These are phyloP conservation scores for Musca domestica DNA, from an alignment of 1,140 invertebrate species.

Conservation along the genomic window DNA sequence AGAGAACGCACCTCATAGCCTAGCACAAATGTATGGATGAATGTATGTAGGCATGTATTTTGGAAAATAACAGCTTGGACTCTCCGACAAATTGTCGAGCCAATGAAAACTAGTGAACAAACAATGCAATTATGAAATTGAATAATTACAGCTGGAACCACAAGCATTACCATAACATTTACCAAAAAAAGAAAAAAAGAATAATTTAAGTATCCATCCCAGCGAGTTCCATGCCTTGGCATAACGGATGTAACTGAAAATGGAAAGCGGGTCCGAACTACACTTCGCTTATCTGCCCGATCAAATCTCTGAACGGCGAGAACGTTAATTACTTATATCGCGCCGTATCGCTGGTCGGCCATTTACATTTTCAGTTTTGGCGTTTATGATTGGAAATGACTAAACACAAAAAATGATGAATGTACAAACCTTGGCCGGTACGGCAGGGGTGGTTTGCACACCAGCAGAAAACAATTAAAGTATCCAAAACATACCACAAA, in stretches of 20 bases:
- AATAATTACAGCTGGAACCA: no score
- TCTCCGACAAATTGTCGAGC: background rate
- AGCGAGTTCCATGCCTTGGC: background rate
- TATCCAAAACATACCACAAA: background rate
- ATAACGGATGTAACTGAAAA: background rate
- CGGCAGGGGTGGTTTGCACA: background rate
- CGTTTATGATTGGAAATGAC: background rate
- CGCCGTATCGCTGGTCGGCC: background rate
- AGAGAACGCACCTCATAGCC: no score
- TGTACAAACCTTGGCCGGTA: background rate
- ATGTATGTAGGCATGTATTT: no score
- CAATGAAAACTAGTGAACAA: background rate
- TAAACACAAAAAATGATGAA: slow-evolving; percentile 11
- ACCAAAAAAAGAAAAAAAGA: slow-evolving; percentile 1
- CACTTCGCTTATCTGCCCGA: background rate
- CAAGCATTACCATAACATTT: background rate
- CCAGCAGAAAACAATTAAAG: background rate
- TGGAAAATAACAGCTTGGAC: background rate
- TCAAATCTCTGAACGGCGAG: background rate
- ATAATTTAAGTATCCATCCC: background rate
- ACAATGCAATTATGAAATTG: slow-evolving; percentile 7
- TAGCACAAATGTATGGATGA: no score
- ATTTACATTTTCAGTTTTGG: no score
- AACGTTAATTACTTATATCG: slow-evolving; percentile 6
- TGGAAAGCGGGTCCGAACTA: background rate